phyloP scores from a whole-genome alignment of 2,888 invertebrate genomes.

The Hedya salicella region DNA sequence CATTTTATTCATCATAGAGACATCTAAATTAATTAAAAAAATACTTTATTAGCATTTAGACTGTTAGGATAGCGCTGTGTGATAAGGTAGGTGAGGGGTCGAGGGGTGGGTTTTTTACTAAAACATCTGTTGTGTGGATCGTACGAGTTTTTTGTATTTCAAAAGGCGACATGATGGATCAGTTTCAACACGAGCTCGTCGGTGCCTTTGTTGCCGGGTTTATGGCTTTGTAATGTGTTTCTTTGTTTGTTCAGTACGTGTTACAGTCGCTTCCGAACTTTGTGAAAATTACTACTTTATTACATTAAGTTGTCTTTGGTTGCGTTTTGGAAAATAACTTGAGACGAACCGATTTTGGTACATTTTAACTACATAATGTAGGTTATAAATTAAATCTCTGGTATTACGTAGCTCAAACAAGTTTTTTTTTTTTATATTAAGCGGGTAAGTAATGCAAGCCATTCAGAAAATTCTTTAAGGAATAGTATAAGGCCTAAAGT shows the following conservation, averaged over 20 bases:
- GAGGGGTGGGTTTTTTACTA: slow-evolving; percentile 77
- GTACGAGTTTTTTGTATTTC: slow-evolving; percentile 82
- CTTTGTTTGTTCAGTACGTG: slow-evolving; percentile 82
- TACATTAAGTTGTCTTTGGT: slow-evolving; percentile 38
- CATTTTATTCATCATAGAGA: slow-evolving; percentile 27
- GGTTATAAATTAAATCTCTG: background rate
- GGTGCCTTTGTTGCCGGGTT: slow-evolving; percentile 81
- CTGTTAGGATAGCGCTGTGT: slow-evolving; percentile 64
- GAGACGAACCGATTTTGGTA: background rate
- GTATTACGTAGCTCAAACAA: too few species aligned
- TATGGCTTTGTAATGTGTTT: slow-evolving; percentile 84
- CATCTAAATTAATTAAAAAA: slow-evolving; percentile 45
- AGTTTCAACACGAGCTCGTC: slow-evolving; percentile 84
- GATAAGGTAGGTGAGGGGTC: slow-evolving; percentile 67
- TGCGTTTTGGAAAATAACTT: slow-evolving; percentile 1
- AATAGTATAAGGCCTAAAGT: slow-evolving; percentile 51
- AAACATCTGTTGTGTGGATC: slow-evolving; percentile 83
- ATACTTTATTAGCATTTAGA: slow-evolving; percentile 80
- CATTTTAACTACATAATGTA: too few species aligned
- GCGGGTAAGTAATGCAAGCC: background rate
- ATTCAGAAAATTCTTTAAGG: slow-evolving; percentile 38
- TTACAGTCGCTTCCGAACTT: slow-evolving; percentile 73
- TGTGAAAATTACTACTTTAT: slow-evolving; percentile 55
- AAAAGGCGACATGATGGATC: slow-evolving; percentile 85
- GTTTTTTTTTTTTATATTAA: background rate